Percentiles rank a stretch among this genome's conserved stretches.
These are phyloP conservation scores for Gibbula magus DNA, from an alignment of 2,888 invertebrate genomes.

Conservation along the genomic window DNA sequence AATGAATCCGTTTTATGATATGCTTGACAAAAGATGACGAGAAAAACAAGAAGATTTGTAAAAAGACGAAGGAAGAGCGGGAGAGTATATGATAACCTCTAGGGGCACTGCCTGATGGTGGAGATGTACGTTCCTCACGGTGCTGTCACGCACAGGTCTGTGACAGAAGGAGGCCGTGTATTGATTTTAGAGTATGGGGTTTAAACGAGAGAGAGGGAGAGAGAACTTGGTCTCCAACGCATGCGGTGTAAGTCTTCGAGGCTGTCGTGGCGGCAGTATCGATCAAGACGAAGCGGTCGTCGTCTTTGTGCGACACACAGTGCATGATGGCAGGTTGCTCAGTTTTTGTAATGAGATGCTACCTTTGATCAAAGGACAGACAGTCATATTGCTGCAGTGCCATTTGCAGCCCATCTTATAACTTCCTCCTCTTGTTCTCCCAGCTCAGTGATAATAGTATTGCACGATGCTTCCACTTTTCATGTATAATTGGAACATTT, in stretches of 20 bases:
- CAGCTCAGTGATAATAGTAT: too few relatives aligned
- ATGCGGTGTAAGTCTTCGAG: not conserved
- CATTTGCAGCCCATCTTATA: too few relatives aligned
- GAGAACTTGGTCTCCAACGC: constrained; percentile 6
- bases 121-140: too few relatives aligned
- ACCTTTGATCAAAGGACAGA: not conserved
- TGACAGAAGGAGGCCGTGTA: too few relatives aligned
- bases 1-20: not conserved
- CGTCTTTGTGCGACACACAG: not conserved
- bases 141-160: too few relatives aligned
- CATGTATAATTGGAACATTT: too few relatives aligned
- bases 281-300: too few relatives aligned
- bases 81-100: constrained; percentile 11
- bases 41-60: not conserved
- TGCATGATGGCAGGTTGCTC: not conserved
- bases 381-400: too few relatives aligned
- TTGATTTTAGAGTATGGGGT: not conserved
- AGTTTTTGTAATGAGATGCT: not conserved
- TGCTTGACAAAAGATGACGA: not conserved
- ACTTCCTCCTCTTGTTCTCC: too few relatives aligned
- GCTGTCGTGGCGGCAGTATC: too few relatives aligned
- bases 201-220: constrained; percentile 6
- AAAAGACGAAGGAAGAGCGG: not conserved
- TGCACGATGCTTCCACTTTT: too few relatives aligned
- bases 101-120: too few relatives aligned